A percentile compares a stretch with the other conserved stretches of the same genome.
These are phyloP conservation scores for Drosophila lutescens DNA, from an alignment of 2,888 invertebrate species.

Conservation along the genomic window DNA sequence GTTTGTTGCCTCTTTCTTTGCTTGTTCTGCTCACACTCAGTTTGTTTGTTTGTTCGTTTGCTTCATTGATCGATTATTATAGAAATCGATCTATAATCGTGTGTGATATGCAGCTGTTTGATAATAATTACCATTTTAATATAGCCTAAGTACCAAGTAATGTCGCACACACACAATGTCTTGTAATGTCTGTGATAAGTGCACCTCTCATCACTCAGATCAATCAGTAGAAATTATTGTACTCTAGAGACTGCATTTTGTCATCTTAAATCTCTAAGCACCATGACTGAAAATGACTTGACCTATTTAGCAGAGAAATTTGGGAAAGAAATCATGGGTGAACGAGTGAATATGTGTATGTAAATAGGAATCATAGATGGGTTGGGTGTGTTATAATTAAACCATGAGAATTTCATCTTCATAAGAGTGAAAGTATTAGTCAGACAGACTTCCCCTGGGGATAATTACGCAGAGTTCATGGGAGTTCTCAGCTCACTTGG, in stretches of 20 bases:
- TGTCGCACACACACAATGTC: neutral
- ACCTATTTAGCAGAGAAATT: slow-evolving; percentile 1
- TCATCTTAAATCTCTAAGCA: slow-evolving; percentile 13
- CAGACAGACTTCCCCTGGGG: slow-evolving; percentile 7
- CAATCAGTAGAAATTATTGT: slow-evolving; percentile 6
- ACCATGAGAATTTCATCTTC: neutral
- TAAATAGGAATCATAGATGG: neutral
- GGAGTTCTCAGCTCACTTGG: slow-evolving; percentile 10
- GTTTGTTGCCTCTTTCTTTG: slow-evolving; percentile 53
- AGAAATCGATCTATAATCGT: slow-evolving; percentile 2
- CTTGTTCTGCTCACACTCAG: slow-evolving; percentile 38
- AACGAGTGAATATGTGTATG: neutral
- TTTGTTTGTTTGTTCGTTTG: slow-evolving; percentile 45
- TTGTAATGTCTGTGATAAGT: slow-evolving; percentile 19
- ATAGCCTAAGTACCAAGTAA: slow-evolving; percentile 16
- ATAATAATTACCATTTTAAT: slow-evolving; percentile 18
- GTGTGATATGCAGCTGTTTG: slow-evolving; percentile 22
- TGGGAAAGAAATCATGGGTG: neutral
- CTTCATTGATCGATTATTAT: slow-evolving; percentile 25
- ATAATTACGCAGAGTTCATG: slow-evolving; percentile 14
- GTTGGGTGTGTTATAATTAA: neutral
- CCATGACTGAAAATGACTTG: slow-evolving; percentile 1
- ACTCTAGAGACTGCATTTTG: slow-evolving; percentile 18
- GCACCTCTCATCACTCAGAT: slow-evolving; percentile 20
- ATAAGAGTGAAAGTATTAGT: slow-evolving; percentile 6